Percentiles rank a stretch among this genome's conserved stretches.
Conservation (phyloP, 2,113 vertebrate genomes). For the Promerops cafer region DNA sequence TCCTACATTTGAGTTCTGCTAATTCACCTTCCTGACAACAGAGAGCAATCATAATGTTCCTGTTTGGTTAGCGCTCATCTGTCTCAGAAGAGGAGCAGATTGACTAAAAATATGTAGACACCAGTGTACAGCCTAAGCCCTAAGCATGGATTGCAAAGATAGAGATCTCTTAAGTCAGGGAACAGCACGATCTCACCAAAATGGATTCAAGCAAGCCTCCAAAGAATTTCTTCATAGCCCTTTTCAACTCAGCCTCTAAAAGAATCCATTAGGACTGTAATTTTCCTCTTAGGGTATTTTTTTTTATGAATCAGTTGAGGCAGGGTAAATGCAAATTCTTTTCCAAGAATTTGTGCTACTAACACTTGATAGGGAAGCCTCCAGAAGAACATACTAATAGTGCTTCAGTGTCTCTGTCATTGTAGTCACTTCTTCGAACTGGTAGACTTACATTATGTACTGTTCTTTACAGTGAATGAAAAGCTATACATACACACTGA, state of each 20-base stretch:
- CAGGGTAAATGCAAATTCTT: not conserved
- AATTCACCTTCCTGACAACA: not conserved
- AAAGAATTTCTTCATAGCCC: not conserved
- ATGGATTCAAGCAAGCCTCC: not conserved
- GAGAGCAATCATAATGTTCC: not conserved
- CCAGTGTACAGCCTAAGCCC: not conserved
- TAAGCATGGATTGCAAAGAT: not conserved
- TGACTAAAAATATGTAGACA: not conserved
- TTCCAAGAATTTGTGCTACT: not conserved
- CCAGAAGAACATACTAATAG: not conserved
- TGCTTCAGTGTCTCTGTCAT: not conserved
- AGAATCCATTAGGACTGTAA: not conserved
- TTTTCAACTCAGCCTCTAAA: not conserved
- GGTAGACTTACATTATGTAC: not conserved
- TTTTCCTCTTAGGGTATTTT: not conserved
- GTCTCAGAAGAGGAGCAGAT: not conserved
- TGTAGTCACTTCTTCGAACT: not conserved
- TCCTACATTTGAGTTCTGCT: not conserved
- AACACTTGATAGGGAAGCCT: not conserved
- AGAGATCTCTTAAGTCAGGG: not conserved
- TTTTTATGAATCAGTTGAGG: not conserved
- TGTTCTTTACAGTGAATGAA: not conserved
- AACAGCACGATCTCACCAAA: not conserved
- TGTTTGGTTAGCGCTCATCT: not conserved
- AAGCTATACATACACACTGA: not conserved